Evolutionary conservation across 1,140 invertebrate genomes (phyloP).

Genomic region (Drosophila biarmipes): DNA sequence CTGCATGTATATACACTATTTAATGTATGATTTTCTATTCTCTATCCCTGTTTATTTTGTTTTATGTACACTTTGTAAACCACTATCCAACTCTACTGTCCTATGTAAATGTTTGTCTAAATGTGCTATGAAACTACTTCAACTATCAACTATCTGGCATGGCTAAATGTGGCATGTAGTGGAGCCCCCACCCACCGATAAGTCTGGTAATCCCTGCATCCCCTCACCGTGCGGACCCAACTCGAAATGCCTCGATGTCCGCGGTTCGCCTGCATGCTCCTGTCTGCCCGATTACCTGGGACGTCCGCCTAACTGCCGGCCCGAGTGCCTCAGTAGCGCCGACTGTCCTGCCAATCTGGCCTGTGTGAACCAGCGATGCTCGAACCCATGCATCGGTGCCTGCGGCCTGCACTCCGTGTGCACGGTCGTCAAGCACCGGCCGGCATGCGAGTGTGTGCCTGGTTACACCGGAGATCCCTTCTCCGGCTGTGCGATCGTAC

Average conservation of each 20-base stretch:
- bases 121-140: conserved; percentile 51
- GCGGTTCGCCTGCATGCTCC: conserved; percentile 90
- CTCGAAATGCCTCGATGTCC: conserved; percentile 90
- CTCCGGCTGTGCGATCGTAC: conserved; percentile 86
- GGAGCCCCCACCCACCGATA: conserved; percentile 63
- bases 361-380: conserved; percentile 91
- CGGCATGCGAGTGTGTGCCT: conserved; percentile 89
- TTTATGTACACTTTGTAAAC: conserved; percentile 68
- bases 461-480: conserved; percentile 92
- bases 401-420: conserved; percentile 91
- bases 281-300: conserved; percentile 91
- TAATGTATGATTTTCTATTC: conserved; percentile 62
- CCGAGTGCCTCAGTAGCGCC: conserved; percentile 90
- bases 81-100: conserved; percentile 63
- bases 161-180: conserved; percentile 61
- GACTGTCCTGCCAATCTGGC: conserved; percentile 91
- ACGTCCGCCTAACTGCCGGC: conserved; percentile 91
- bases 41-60: conserved; percentile 64
- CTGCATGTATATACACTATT: conserved; percentile 78
- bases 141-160: conserved; percentile 53
- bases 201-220: conserved; percentile 85
- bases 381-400: conserved; percentile 91
- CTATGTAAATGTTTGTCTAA: conserved; percentile 63
- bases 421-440: conserved; percentile 91
- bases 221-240: conserved; percentile 92